Base-by-base conservation (phyloP, 1,140 invertebrate genomes). In the Triops cancriformis region DNA sequence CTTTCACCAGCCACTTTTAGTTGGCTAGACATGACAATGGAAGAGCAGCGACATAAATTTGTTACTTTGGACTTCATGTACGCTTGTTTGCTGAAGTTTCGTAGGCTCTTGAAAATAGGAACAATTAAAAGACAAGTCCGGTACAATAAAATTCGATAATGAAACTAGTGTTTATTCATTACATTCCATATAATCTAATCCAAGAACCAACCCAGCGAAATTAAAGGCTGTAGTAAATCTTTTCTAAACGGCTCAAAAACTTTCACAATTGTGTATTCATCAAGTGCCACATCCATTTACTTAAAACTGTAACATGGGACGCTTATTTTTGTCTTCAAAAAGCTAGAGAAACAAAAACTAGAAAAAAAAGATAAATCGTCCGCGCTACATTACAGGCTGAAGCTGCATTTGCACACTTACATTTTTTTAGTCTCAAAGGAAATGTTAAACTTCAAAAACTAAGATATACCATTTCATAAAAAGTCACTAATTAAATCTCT, bases 291-390 rank as follows among this genome's bases (percentile, higher is more conserved):
- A 64, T 64, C 23, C 23, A n/a, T 64, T 64, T 64, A 6, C 51
- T 64, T 10, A 64, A 64, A 18, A 64, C 9, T 18, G n/a, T 64
- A n/a, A 23, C 51, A 23, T 18, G 14, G 51, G 51, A 64, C 51
- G 51, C 51, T 64, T 64, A n/a, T 23, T 64, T 64, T 64, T 64
- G 14, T 64, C 51, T 23, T 64, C 23, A 18, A 64, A 64, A 64
- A 64, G 51, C 51, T 23, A 64, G 51, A 64, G 51, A 64, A 64
- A 64, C 51, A 64, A 9, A n/a, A 64, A 64, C 51, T 64, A 64
- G 23, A 64, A 64, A 45, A 18, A 45, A 64, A 64, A 18, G 51
- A 64, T 64, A 64, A 64, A 64, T 64, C 51, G 14, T 64, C 23
- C 23, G 51, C 51, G 5, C 51, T 64, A 64, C 9, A 64, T n/a